Conservation (phyloP, 2,113 vertebrate species). For the Pterocles burchelli region DNA sequence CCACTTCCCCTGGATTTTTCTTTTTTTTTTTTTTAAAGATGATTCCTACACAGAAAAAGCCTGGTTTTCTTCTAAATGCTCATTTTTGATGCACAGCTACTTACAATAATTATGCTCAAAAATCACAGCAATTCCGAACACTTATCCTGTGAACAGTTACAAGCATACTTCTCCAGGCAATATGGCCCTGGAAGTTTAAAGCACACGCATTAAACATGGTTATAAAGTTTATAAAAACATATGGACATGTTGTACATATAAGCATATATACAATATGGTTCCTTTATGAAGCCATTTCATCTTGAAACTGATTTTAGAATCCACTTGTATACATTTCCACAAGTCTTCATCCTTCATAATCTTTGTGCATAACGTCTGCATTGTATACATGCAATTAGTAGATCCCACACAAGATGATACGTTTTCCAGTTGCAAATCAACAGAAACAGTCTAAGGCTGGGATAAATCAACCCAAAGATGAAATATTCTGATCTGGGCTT, state of each 20-base stretch:
- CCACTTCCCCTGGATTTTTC: neutral
- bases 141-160: neutral
- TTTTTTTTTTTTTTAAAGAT: neutral
- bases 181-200: conserved; percentile 18
- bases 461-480: conserved; percentile 36
- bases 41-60: neutral
- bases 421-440: neutral
- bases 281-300: neutral
- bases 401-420: neutral
- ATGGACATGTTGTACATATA: neutral
- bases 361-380: neutral
- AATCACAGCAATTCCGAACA: neutral
- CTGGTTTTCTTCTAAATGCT: neutral
- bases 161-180: neutral
- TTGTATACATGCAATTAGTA: neutral
- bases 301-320: neutral
- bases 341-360: neutral
- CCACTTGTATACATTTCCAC: neutral
- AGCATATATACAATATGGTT: neutral
- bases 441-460: neutral
- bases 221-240: conserved; percentile 24
- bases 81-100: neutral
- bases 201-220: neutral
- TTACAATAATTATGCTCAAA: neutral
- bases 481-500: conserved; percentile 1